Evolutionary conservation across 2,888 invertebrate species (phyloP).

Genomic region (Eupsilia transversa): DNA sequence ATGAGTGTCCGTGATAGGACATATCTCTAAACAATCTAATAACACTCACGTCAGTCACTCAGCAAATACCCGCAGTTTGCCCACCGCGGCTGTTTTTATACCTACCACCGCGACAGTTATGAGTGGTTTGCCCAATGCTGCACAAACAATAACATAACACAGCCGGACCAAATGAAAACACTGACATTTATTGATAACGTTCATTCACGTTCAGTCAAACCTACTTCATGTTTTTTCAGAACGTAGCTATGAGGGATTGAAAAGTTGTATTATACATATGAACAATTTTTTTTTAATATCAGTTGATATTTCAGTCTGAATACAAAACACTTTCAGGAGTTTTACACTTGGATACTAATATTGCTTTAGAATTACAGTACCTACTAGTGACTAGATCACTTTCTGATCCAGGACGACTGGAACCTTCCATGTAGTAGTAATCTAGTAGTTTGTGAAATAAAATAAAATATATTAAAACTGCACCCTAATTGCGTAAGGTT

Average conservation of each 20-base stretch:
- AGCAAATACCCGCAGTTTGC: not conserved
- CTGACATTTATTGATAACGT: conserved; percentile 43
- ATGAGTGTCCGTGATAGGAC: no score
- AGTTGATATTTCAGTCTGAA: no score
- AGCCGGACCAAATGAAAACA: conserved; percentile 27
- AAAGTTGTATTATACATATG: no score
- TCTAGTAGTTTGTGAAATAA: not conserved
- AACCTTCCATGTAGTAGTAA: not conserved
- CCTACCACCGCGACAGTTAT: not conserved
- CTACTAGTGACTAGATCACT: not conserved
- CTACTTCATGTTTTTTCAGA: conserved; percentile 30
- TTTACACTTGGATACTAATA: not conserved
- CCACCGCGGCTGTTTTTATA: not conserved
- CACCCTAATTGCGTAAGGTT: no score
- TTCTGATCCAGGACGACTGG: not conserved
- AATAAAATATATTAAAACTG: not conserved
- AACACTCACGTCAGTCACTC: no score
- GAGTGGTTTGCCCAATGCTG: conserved; percentile 15
- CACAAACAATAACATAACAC: conserved; percentile 61
- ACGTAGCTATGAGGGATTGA: conserved; percentile 6
- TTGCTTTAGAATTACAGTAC: not conserved
- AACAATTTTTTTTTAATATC: no score
- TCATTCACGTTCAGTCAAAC: not conserved
- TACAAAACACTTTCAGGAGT: not conserved
- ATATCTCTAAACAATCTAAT: not conserved